phyloP scores from a whole-genome alignment of 2,797 vertebrate species.

The Channa striata region DNA sequence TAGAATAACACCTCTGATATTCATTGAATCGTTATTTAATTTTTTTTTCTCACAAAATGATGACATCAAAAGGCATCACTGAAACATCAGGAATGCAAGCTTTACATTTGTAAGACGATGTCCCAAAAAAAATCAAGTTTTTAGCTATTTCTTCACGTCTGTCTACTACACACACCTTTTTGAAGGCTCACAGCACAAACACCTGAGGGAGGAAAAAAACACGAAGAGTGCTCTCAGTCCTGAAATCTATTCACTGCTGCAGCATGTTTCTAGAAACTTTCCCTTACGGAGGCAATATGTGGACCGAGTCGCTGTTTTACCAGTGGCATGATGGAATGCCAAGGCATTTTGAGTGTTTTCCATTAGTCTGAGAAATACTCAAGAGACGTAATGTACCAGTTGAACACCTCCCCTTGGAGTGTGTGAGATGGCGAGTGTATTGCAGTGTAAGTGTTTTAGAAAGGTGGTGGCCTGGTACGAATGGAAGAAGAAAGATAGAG shows the following conservation, averaged over 20 bases:
- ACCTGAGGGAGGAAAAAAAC: constrained; percentile 18
- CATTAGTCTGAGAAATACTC: constrained; percentile 77
- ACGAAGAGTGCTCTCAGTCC: constrained; percentile 35
- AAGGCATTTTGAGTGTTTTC: constrained; percentile 76
- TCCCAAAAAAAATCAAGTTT: no score
- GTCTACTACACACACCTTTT: background rate
- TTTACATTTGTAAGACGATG: no score
- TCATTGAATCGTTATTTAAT: no score
- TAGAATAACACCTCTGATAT: no score
- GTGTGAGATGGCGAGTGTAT: constrained; percentile 48
- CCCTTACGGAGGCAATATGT: constrained; percentile 61
- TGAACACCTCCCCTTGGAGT: constrained; percentile 70
- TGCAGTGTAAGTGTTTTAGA: constrained; percentile 60
- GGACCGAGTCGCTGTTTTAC: constrained; percentile 55
- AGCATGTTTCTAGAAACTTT: constrained; percentile 58
- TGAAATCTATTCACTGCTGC: constrained; percentile 23
- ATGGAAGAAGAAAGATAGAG: constrained; percentile 28
- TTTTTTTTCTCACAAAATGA: no score
- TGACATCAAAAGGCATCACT: no score
- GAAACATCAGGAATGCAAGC: no score
- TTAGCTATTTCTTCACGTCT: background rate
- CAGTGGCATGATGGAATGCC: constrained; percentile 67
- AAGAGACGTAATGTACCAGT: constrained; percentile 76
- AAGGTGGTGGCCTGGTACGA: constrained; percentile 5
- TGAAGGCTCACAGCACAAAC: constrained; percentile 13